Base-by-base conservation (phyloP, 2,797 vertebrate species). In the Crax fasciolata region DNA sequence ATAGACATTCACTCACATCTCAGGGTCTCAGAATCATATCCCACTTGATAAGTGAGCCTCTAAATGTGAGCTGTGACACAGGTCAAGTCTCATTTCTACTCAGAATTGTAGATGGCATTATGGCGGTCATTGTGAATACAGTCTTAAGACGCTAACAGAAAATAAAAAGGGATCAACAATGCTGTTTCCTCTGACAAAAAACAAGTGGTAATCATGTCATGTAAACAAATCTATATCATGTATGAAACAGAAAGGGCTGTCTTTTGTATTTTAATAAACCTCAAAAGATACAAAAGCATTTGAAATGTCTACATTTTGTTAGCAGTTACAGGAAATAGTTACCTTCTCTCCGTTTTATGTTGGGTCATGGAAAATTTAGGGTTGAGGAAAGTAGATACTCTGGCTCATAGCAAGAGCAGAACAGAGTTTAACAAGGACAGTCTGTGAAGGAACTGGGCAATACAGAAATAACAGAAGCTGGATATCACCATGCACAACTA, bases 1-100 rank as follows among this genome's bases (percentile, higher is more conserved):
- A 92, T 87, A 97, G 94, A 77, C 30, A 41, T 90, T 63, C 48
- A 75, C 51, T 97, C 90, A 91, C 70, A 84, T 78, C 66, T 89
- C 88, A 93, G 84, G 67, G 71, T 27, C 87, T 75, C 5, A 4
- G 49, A 63, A 25, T 59, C 66, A 59, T 66, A 89, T 89, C 74
- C 55, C 74, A 48, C 38, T 92, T 79, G 74, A 48, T 91, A 95
- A 91, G 27, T 49, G 55, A 94, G 30, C 41, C 71, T 84, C 88
- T 91, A 90, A 96, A 95, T 92, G 78, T 58, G 93, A 91, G 28
- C 0, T 0, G 68, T 93, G 95, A 95, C 63, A 66, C 86, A 91
- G 58, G 58, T 24, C 72, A 88, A 38, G 46, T 79, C 61, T 74
- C 27, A n/a, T 91, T 92, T 95, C 89, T 85, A 13, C 76, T 95